phyloP scores from a whole-genome alignment of 1,140 invertebrate species.

The Campoletis sonorensis region DNA sequence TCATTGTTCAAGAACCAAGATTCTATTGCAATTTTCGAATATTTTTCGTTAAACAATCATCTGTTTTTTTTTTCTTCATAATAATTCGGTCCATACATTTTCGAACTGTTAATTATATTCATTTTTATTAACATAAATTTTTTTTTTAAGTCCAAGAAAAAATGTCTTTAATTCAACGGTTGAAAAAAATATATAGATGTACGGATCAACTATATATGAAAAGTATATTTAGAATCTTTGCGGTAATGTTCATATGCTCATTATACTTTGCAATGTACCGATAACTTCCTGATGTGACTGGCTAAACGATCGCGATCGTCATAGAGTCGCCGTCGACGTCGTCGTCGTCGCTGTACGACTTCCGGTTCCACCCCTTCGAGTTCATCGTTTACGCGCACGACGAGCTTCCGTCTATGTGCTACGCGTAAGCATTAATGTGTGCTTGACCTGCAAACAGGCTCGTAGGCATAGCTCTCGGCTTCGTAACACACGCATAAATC shows the following conservation, averaged over 20 bases:
- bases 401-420: not conserved
- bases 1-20: too few species aligned
- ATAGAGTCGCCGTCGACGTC: not conserved
- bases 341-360: slow-evolving; percentile 37
- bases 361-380: slow-evolving; percentile 56
- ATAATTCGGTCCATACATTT: too few species aligned
- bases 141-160: too few species aligned
- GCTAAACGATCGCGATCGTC: slow-evolving; percentile 47
- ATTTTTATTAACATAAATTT: too few species aligned
- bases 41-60: too few species aligned
- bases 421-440: slow-evolving; percentile 23
- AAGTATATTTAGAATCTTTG: not conserved
- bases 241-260: not conserved
- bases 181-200: too few species aligned
- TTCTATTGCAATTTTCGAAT: too few species aligned
- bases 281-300: slow-evolving; percentile 62
- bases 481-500: not conserved
- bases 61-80: too few species aligned
- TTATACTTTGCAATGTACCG: slow-evolving; percentile 53
- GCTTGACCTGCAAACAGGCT: slow-evolving; percentile 20
- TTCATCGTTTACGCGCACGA: slow-evolving; percentile 51
- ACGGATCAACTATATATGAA: too few species aligned
- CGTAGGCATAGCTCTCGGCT: not conserved
- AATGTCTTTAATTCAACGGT: too few species aligned
- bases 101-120: too few species aligned